A percentile compares a stretch with the other conserved stretches of the same genome.
Conservation (phyloP, 2,113 vertebrate genomes). For the Cyanoramphus novaezelandiae region DNA sequence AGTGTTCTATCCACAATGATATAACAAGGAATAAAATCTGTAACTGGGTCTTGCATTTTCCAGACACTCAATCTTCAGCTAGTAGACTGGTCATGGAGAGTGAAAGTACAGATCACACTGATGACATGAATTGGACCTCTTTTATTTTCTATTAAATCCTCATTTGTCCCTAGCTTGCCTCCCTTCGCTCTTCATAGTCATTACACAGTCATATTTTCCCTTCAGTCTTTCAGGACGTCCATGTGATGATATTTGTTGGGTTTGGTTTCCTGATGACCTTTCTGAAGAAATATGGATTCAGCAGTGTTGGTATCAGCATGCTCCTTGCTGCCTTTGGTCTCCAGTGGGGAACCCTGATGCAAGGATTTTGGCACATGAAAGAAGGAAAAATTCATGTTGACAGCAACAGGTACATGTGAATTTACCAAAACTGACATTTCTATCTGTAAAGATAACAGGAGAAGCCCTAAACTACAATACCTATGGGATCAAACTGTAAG, state of each 20-base stretch:
- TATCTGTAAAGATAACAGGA: not conserved
- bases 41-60: not conserved
- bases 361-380: constrained; percentile 79
- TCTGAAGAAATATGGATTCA: constrained; percentile 93
- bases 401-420: constrained; percentile 74
- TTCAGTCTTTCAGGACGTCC: constrained; percentile 94
- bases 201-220: not conserved
- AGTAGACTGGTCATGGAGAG: not conserved
- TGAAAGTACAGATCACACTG: not conserved
- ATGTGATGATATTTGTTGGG: constrained; percentile 97
- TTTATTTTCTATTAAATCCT: not conserved
- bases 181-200: not conserved
- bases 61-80: not conserved
- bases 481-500: not conserved
- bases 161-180: not conserved
- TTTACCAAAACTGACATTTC: not conserved
- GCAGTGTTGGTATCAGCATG: constrained; percentile 90
- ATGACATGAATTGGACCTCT: not conserved
- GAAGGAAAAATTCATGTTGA: constrained; percentile 71
- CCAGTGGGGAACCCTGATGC: constrained; percentile 89
- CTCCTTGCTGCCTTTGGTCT: constrained; percentile 92
- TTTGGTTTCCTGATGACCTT: constrained; percentile 99
- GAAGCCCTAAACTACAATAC: not conserved
- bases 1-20: not conserved
- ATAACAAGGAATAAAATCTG: not conserved